Base-by-base conservation (phyloP, 2,888 invertebrate genomes). In the Cephus nigrinus region DNA sequence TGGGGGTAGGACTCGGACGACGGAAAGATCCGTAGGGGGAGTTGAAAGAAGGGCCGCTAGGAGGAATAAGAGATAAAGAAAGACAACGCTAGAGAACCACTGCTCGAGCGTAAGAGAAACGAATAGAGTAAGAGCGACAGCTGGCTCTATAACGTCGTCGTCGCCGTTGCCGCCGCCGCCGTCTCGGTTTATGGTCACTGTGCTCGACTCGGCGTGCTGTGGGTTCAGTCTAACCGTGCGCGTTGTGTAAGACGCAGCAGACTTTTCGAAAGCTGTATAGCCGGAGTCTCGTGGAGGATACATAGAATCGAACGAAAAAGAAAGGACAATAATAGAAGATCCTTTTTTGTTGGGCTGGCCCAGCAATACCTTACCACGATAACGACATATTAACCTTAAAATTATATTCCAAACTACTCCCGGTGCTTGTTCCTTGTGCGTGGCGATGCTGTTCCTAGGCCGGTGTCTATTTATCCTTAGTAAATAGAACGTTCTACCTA, bases 221-320 rank as follows among this genome's bases (percentile, higher is more conserved):
- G 69, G 77, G 55, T 86, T 86, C 87, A 87, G 87, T 87, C 86
- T 85, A 81, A 84, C 82, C 84, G 85, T 82, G 85, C 83, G 82
- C 86, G 86, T 85, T 86, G 85, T 78, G 79, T 68, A 71, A 71
- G 71, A 71, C 71, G 71, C 71, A 71, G 12, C 71, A 23, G 55
- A 55, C 55, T 23, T 55, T 15, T 23, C 55, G 55, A 55, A 55
- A 55, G 55, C 55, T 15, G 36, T 35, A 23, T 34, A 23, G 23
- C 55, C 9, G 55, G 23, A 55, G 55, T 55, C 9, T 55, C 23
- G 23, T 55, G 55, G 23, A 23, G 55, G 55, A 55, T 55, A 55
- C 23, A 23, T 23, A 23, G 9, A 23, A 35, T 12, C 35, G 4
- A 55, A 55, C 4, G 12, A 55, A 23, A 23, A 55, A 40, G 1